A percentile compares a stretch with the other conserved stretches of the same genome.
Evolutionary conservation across 1,140 invertebrate species (phyloP).

Genomic region (Apis dorsata): DNA sequence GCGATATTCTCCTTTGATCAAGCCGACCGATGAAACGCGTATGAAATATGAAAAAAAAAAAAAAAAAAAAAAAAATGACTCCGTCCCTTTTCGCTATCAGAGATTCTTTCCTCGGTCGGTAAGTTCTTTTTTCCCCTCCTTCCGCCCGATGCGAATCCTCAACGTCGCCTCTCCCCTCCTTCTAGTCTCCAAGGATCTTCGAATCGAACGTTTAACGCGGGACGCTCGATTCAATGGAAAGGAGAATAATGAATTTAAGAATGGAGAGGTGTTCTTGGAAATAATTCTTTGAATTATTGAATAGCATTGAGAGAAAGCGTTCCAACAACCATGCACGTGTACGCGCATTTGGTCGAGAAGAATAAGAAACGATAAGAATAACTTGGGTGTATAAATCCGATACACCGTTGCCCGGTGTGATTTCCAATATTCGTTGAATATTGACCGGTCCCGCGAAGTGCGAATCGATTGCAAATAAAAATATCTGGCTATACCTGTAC

Average conservation of each 20-base stretch:
- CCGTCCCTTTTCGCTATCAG: no score
- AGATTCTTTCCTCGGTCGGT: background rate
- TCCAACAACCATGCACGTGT: no score
- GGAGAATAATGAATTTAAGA: no score
- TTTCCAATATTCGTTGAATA: slow-evolving; percentile 30
- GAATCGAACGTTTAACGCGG: no score
- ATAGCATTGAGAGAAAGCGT: no score
- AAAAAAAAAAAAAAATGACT: no score
- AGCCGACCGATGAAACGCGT: slow-evolving; percentile 26
- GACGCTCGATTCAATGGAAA: no score
- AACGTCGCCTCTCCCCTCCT: background rate
- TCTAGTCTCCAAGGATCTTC: no score
- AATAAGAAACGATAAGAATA: background rate
- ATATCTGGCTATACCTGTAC: background rate
- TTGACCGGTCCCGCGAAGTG: slow-evolving; percentile 15
- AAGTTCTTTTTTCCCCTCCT: background rate
- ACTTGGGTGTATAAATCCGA: background rate
- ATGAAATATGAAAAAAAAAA: background rate
- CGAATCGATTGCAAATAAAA: slow-evolving; percentile 33
- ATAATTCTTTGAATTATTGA: no score
- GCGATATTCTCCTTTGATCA: slow-evolving; percentile 58
- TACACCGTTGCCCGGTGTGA: background rate
- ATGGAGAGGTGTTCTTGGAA: no score
- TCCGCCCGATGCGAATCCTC: background rate
- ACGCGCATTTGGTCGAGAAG: background rate